phyloP scores from a whole-genome alignment of 2,797 vertebrate species.

The Pelobates cultripes region DNA sequence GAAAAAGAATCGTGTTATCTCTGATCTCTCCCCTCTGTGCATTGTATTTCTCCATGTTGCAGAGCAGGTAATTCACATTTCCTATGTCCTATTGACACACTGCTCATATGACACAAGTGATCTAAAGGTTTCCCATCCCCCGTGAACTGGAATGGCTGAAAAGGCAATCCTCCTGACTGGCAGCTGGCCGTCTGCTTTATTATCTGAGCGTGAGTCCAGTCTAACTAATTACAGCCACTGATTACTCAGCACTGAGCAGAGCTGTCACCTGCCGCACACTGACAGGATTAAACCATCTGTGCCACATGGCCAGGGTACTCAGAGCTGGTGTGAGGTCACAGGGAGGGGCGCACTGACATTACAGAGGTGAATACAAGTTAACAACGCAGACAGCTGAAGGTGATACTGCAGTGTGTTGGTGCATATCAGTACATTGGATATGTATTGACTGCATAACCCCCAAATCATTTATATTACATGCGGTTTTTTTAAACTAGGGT shows the following conservation, averaged over 20 bases:
- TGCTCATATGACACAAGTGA: neutral
- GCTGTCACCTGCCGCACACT: slow-evolving; percentile 81
- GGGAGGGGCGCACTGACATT: slow-evolving; percentile 69
- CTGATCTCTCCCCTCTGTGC: too few relatives aligned
- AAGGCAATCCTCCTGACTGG: slow-evolving; percentile 67
- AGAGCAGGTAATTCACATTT: neutral
- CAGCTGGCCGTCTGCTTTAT: slow-evolving; percentile 87
- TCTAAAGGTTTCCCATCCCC: slow-evolving; percentile 40
- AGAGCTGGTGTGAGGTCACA: slow-evolving; percentile 70
- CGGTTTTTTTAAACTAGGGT: too few relatives aligned
- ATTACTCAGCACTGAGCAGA: slow-evolving; percentile 80
- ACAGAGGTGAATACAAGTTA: slow-evolving; percentile 75
- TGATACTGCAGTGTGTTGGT: slow-evolving; percentile 62
- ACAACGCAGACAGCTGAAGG: slow-evolving; percentile 76
- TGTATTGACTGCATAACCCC: too few relatives aligned
- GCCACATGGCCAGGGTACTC: slow-evolving; percentile 75
- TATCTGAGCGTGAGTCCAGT: slow-evolving; percentile 79
- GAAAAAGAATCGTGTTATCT: too few relatives aligned
- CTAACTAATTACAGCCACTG: slow-evolving; percentile 89
- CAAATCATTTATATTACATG: too few relatives aligned
- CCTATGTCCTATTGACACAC: neutral
- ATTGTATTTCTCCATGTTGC: neutral
- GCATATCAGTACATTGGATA: neutral
- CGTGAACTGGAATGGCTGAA: neutral
- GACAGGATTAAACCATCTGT: slow-evolving; percentile 90